Percentiles rank a stretch among this genome's conserved stretches.
Conservation (phyloP, 2,113 vertebrate genomes). For the Channa argus region DNA sequence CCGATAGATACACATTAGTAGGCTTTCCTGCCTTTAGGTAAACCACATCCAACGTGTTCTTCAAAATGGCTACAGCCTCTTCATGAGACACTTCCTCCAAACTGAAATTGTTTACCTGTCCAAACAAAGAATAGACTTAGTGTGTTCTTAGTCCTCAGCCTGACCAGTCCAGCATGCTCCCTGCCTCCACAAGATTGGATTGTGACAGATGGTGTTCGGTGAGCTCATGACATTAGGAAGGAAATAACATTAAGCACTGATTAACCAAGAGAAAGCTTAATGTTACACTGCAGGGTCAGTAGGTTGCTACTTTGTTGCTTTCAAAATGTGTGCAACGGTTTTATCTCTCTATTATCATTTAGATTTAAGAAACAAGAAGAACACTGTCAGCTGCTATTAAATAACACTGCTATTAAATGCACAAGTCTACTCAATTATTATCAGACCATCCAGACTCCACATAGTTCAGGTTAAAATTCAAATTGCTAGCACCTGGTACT, state of each 20-base stretch:
- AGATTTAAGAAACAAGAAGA: conserved; percentile 1
- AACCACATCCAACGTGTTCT: conserved; percentile 96
- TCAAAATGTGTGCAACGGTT: conserved; percentile 5
- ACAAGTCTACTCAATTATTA: too few relatives aligned
- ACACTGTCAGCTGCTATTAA: not conserved
- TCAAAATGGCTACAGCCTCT: conserved; percentile 96
- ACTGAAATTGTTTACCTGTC: conserved; percentile 96
- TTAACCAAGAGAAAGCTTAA: conserved; percentile 27
- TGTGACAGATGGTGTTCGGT: conserved; percentile 61
- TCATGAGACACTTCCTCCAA: conserved; percentile 98
- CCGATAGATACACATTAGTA: conserved; percentile 95
- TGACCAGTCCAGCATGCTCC: not conserved
- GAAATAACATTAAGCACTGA: conserved; percentile 63
- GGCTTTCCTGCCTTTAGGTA: conserved; percentile 97
- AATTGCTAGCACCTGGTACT: conserved; percentile 51
- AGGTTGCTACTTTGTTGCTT: not conserved
- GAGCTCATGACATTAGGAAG: conserved; percentile 43
- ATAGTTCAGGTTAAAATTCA: too few relatives aligned
- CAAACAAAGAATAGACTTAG: conserved; percentile 14
- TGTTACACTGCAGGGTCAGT: not conserved
- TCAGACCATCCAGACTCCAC: too few relatives aligned
- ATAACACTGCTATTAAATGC: not conserved
- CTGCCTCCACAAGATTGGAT: conserved; percentile 36
- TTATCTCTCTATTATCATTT: conserved; percentile 1
- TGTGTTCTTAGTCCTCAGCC: not conserved